Evolutionary conservation across 2,888 invertebrate genomes (phyloP).

Genomic region (Dryobotodes eremita): DNA sequence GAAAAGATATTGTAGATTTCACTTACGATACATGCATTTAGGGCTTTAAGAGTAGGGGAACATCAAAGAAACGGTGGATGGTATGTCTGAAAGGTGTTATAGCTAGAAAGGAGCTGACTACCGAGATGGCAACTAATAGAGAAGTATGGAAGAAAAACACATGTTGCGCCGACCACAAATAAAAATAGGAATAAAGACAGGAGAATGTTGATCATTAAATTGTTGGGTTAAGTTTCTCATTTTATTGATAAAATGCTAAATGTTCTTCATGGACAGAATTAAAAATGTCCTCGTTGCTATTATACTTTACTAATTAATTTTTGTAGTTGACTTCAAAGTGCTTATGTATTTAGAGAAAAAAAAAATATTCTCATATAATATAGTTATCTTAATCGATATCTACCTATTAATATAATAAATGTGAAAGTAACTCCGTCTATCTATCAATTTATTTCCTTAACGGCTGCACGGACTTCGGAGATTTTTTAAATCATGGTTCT

Average conservation of each 20-base stretch:
- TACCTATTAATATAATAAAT: not conserved
- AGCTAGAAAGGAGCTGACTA: no score
- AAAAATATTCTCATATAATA: not conserved
- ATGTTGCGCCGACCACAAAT: no score
- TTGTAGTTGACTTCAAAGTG: not conserved
- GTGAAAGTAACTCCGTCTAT: not conserved
- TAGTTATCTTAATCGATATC: not conserved
- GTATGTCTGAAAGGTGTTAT: no score
- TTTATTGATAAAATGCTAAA: not conserved
- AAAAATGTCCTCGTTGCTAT: not conserved
- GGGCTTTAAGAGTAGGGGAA: no score
- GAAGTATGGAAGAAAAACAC: no score
- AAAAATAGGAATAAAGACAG: no score
- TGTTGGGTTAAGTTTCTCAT: not conserved
- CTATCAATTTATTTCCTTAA: not conserved
- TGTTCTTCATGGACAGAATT: not conserved
- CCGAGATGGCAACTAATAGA: no score
- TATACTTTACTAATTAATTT: not conserved
- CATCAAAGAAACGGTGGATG: no score
- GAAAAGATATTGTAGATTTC: not conserved
- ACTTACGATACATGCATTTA: not conserved
- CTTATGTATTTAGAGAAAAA: not conserved
- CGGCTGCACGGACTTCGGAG: not conserved
- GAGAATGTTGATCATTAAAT: no score
- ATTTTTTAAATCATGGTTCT: not conserved